Base-by-base conservation (phyloP, 2,797 vertebrate genomes). In the Lagocephalus sceleratus region DNA sequence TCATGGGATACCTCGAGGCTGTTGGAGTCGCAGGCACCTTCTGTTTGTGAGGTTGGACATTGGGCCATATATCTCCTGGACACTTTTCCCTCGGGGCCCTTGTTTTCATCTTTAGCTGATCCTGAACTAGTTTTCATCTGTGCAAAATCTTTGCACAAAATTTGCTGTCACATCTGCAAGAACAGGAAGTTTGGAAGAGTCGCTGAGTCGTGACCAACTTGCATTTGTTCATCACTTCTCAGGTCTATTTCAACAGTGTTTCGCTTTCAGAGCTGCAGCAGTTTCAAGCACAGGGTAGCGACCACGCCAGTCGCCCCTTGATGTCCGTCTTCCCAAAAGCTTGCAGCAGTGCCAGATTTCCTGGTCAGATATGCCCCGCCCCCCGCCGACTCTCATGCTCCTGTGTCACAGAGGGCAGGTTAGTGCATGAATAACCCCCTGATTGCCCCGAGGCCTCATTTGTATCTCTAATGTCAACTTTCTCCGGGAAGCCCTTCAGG, bases 391-490 rank as follows among this genome's bases (percentile, higher is more conserved):
- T 76, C 52, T 58, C 47, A 20, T 45, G 15, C 45, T 71, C 19
- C n/a, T 23, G 42, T 23, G 47, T 59, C 54, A 68, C 61, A 51
- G n/a, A 54, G 60, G 63, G 58, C 47, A 6, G 29, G 73, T 69
- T 55, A 44, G 42, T 65, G 69, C 75, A 59, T 20, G 53, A 70
- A 35, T 66, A 69, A 12, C 52, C 48, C 44, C n/a, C 51, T 60
- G 45, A 60, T 46, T 57, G 42, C 69, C 66, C 63, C 8, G 54
- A 74, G 68, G 66, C 51, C 12, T 54, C 8, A n/a, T 7, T 20
- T 40, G 10, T 66, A 62, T 44, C 42, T 47, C 57, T 63, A 57
- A 69, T 68, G 63, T 78, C 59, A 70, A 70, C 58, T 68, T 67
- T 75, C 57, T 56, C 51, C 60, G 59, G 51, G 43, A 76, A 72